A percentile compares a stretch with the other conserved stretches of the same genome.
Conservation (phyloP, 2,888 invertebrate genomes). For the Agriotes lineatus region DNA sequence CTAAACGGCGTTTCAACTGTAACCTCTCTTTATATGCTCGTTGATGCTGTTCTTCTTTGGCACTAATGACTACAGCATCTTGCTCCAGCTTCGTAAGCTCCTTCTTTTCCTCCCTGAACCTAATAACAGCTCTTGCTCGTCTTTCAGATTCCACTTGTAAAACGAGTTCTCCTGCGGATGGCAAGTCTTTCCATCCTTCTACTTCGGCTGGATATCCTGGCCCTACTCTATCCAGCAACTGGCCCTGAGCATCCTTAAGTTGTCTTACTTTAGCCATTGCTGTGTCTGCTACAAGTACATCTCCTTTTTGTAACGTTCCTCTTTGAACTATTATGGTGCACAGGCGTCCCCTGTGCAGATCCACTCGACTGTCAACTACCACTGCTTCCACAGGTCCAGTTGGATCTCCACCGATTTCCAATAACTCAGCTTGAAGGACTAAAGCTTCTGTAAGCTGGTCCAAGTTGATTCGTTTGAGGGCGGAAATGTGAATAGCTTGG, state of each 20-base stretch:
- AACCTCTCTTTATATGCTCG: conserved; percentile 74
- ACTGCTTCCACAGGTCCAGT: conserved; percentile 89
- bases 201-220: conserved; percentile 88
- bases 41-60: conserved; percentile 76
- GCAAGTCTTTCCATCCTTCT: conserved; percentile 92
- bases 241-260: conserved; percentile 84
- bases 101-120: conserved; percentile 70
- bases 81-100: conserved; percentile 74
- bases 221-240: conserved; percentile 74
- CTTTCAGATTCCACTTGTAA: conserved; percentile 77
- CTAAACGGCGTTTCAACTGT: conserved; percentile 72
- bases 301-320: conserved; percentile 83
- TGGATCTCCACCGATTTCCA: conserved; percentile 88
- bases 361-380: conserved; percentile 87
- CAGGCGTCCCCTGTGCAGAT: conserved; percentile 80
- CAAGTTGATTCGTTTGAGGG: conserved; percentile 85
- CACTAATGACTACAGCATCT: conserved; percentile 73
- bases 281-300: conserved; percentile 83
- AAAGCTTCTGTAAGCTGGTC: conserved; percentile 86
- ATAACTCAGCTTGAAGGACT: conserved; percentile 84
- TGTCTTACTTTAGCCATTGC: conserved; percentile 87
- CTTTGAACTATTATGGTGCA: conserved; percentile 87
- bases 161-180: conserved; percentile 89
- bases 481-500: conserved; percentile 92
- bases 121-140: conserved; percentile 59